These are phyloP conservation scores for Electrona antarctica DNA, from an alignment of 2,113 vertebrate species.

Conservation along the genomic window DNA sequence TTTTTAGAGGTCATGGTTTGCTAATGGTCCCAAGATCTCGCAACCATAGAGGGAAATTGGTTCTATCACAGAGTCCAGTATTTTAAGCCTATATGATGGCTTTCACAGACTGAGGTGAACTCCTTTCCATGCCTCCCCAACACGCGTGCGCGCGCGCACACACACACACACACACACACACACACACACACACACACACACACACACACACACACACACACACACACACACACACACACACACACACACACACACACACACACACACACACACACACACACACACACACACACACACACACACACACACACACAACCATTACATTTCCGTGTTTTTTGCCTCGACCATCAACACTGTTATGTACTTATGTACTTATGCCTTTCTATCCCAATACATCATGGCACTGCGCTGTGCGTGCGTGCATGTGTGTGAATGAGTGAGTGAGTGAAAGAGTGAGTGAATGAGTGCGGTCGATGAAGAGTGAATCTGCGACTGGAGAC, in stretches of 20 bases:
- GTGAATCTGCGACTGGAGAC: constrained; percentile 52
- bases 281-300: not conserved
- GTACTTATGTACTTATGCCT: constrained; percentile 60
- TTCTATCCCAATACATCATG: constrained; percentile 77
- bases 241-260: constrained; percentile 27
- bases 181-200: not conserved
- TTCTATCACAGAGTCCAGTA: no score
- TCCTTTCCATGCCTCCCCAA: no score
- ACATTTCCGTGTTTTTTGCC: constrained; percentile 54
- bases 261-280: not conserved
- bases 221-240: not conserved
- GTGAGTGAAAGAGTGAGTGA: no score
- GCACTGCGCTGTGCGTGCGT: not conserved
- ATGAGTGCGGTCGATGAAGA: constrained; percentile 51
- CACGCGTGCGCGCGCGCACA: not conserved
- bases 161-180: not conserved
- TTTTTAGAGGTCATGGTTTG: no score
- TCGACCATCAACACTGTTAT: constrained; percentile 61
- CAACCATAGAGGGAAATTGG: no score
- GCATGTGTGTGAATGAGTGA: no score
- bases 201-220: constrained; percentile 18
- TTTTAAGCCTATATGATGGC: no score
- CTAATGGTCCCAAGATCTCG: no score
- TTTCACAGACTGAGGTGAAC: no score
- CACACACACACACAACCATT: constrained; percentile 33